A percentile compares a stretch with the other conserved stretches of the same genome.
Evolutionary conservation across 2,888 invertebrate species (phyloP).

Genomic region (Agrochola litura): DNA sequence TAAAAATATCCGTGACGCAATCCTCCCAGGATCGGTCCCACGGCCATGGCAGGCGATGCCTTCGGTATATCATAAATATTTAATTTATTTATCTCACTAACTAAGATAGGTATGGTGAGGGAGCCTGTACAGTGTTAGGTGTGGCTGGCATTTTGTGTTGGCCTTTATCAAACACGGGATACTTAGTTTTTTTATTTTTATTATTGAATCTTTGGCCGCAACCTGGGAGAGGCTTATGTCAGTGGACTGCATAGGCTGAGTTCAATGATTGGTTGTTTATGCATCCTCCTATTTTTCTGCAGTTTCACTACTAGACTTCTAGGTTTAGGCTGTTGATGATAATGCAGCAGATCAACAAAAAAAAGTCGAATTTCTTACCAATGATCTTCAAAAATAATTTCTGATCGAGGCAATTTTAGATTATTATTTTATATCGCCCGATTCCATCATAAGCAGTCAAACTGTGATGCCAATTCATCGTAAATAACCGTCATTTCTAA

Average conservation of each 20-base stretch:
- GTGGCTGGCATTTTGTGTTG: constrained; percentile 58
- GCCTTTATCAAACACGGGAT: constrained; percentile 46
- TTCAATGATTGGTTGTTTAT: constrained; percentile 4
- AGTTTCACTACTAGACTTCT: background rate
- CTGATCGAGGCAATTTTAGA: background rate
- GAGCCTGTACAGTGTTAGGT: constrained; percentile 76
- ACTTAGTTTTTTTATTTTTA: constrained; percentile 24
- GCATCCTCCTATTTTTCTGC: background rate
- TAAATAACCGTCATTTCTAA: constrained; percentile 62
- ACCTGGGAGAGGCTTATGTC: background rate
- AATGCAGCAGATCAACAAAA: background rate
- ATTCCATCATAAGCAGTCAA: constrained; percentile 13
- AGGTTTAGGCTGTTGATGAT: background rate
- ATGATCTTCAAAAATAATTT: background rate
- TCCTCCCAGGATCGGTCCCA: constrained; percentile 78
- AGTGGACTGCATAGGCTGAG: background rate
- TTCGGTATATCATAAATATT: constrained; percentile 85
- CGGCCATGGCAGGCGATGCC: constrained; percentile 73
- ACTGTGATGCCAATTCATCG: constrained; percentile 39
- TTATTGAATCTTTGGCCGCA: background rate
- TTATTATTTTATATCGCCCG: constrained; percentile 4
- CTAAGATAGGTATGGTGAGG: constrained; percentile 72
- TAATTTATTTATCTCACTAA: constrained; percentile 84
- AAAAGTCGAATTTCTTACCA: background rate
- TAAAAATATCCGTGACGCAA: constrained; percentile 89